Base-by-base conservation (phyloP, 2,113 vertebrate genomes). In the Tauraco erythrolophus region DNA sequence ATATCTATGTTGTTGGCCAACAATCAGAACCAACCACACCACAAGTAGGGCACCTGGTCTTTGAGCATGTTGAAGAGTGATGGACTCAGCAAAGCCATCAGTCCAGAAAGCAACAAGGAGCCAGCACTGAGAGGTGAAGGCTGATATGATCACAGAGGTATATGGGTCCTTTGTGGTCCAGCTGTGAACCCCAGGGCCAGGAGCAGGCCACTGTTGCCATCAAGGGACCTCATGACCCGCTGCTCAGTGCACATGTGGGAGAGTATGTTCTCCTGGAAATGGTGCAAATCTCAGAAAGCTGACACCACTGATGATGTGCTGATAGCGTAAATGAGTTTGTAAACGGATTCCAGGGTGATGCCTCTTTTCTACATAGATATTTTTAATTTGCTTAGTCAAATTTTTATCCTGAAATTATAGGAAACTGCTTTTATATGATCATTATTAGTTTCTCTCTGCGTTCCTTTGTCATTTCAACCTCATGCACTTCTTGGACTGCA, bases 151-250 rank as follows among this genome's bases (percentile, higher is more conserved):
- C 25, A 31, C 21, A 39, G 33, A 46, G 2, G 19, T 60, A 5
- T 8, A 2, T 0, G 1, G 21, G 11, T 35, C 50, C 24, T 19
- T 53, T 69, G 31, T 33, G 16, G 19, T 65, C 18, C 60, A 65
- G 10, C 11, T 37, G 27, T 35, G 54, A 60, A 51, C 11, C 0
- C 1, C 43, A 50, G 28, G 16, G 18, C 18, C 33, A 53, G 51
- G 5, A 53, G 9, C 25, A 61, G 30, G 10, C 12, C 22, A 46
- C 25, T 4, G 3, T 48, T 0, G 1, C 51, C 37, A 23, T 8
- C 0, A 1, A 45, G 24, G 21, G 31, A 43, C 19, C 8, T 9
- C 43, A 37, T 1, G 3, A 31, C 7, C 35, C 51, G 14, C 27
- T 71, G 57, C 57, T 82, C 30, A 51, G 19, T 31, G 46, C 33